Evolutionary conservation across 2,888 invertebrate genomes (phyloP).

Genomic region (Nomada fucata): DNA sequence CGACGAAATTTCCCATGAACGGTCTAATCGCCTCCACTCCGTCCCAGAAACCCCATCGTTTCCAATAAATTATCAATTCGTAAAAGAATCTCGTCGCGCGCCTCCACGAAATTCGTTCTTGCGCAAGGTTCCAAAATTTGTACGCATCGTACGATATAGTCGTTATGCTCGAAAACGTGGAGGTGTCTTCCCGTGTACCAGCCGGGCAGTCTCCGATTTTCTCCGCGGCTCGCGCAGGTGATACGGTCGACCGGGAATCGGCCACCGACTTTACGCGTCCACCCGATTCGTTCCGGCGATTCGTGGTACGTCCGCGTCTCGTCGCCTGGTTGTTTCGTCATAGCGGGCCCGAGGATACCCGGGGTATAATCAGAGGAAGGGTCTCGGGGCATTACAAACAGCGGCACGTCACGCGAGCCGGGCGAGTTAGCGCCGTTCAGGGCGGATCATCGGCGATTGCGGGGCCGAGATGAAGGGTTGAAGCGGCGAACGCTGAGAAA

Average conservation of each 20-base stretch:
- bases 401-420: conserved; percentile 72
- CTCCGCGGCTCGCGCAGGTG: conserved; percentile 16
- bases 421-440: conserved; percentile 65
- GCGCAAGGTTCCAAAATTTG: not conserved
- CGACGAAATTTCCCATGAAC: conserved; percentile 50
- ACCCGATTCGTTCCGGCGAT: conserved; percentile 32
- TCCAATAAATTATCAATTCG: conserved; percentile 12
- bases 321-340: conserved; percentile 47
- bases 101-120: not conserved
- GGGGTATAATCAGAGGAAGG: conserved; percentile 66
- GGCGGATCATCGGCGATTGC: conserved; percentile 4
- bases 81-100: not conserved
- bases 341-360: conserved; percentile 23
- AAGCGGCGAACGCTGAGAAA: not conserved
- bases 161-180: too few species aligned
- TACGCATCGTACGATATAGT: too few species aligned
- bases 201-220: conserved; percentile 39
- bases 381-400: conserved; percentile 68
- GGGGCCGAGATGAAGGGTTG: not conserved
- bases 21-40: conserved; percentile 30
- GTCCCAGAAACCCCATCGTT: conserved; percentile 38
- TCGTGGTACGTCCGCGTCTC: conserved; percentile 32
- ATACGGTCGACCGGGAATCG: conserved; percentile 46
- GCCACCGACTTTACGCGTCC: conserved; percentile 64
- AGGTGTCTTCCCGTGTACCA: not conserved